A percentile compares a stretch with the other conserved stretches of the same genome.
phyloP scores from a whole-genome alignment of 2,113 vertebrate genomes.

The Microcebus jonahi region DNA sequence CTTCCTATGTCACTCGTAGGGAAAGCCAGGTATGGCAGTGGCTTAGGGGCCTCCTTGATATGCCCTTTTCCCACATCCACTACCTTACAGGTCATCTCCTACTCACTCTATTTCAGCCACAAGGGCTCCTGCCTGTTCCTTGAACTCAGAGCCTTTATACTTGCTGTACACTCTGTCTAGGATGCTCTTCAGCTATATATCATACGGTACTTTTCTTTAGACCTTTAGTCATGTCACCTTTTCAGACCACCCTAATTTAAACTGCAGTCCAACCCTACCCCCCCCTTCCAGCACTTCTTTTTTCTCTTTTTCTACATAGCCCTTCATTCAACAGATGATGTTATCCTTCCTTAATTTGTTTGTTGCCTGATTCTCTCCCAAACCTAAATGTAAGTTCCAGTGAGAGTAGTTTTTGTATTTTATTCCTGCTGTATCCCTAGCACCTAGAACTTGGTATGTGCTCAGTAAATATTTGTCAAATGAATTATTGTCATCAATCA shows the following conservation, averaged over 20 bases:
- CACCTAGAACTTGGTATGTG: not conserved
- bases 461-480: not conserved
- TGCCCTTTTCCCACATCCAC: not conserved
- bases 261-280: not conserved
- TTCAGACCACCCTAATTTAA: not conserved
- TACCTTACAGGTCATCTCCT: not conserved
- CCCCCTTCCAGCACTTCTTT: not conserved
- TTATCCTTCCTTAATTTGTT: not conserved
- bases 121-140: not conserved
- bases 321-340: not conserved
- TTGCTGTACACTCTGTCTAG: not conserved
- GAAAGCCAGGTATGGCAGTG: not conserved
- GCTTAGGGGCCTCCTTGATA: not conserved
- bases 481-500: not conserved
- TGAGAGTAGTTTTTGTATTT: not conserved
- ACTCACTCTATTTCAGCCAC: not conserved
- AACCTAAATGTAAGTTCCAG: not conserved
- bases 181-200: not conserved
- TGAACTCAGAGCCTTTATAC: not conserved
- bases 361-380: not conserved
- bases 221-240: not conserved
- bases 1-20: not conserved
- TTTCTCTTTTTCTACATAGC: not conserved
- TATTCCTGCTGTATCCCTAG: not conserved
- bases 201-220: not conserved